These are phyloP conservation scores for Drosophila meridiana DNA, from an alignment of 2,888 invertebrate genomes.

Conservation along the genomic window DNA sequence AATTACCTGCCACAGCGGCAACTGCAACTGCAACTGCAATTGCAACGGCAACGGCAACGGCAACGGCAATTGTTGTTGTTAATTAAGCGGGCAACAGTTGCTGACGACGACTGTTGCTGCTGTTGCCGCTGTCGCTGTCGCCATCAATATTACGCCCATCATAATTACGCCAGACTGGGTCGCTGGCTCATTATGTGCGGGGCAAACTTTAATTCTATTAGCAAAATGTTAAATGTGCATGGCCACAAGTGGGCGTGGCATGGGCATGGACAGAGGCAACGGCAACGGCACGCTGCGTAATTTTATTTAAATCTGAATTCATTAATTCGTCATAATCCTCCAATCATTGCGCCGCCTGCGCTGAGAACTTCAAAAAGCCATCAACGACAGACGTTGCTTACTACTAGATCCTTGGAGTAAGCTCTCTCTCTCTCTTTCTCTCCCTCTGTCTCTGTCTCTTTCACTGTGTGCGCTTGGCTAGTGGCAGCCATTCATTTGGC, in stretches of 20 bases:
- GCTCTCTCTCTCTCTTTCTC: constrained; percentile 1
- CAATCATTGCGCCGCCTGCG: constrained; percentile 79
- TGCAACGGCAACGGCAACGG: neutral
- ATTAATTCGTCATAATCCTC: constrained; percentile 82
- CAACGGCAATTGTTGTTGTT: constrained; percentile 72
- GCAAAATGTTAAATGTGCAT: constrained; percentile 78
- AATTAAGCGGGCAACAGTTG: constrained; percentile 65
- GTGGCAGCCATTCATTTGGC: constrained; percentile 71
- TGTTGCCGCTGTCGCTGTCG: neutral
- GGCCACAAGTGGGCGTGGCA: constrained; percentile 43
- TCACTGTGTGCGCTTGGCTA: constrained; percentile 21
- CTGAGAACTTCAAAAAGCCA: constrained; percentile 82
- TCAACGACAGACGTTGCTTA: constrained; percentile 77
- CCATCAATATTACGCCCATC: constrained; percentile 47
- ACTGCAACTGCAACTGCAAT: constrained; percentile 31
- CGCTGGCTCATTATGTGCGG: constrained; percentile 40
- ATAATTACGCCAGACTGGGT: constrained; percentile 59
- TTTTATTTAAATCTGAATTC: constrained; percentile 83
- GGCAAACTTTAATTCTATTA: constrained; percentile 82
- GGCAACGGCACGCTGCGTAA: constrained; percentile 60
- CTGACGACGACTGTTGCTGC: constrained; percentile 27
- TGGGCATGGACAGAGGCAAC: constrained; percentile 9
- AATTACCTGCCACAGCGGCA: constrained; percentile 64
- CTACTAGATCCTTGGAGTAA: constrained; percentile 22
- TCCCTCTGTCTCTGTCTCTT: neutral